Evolutionary conservation across 2,113 vertebrate species (phyloP).

Genomic region (Tichodroma muraria): DNA sequence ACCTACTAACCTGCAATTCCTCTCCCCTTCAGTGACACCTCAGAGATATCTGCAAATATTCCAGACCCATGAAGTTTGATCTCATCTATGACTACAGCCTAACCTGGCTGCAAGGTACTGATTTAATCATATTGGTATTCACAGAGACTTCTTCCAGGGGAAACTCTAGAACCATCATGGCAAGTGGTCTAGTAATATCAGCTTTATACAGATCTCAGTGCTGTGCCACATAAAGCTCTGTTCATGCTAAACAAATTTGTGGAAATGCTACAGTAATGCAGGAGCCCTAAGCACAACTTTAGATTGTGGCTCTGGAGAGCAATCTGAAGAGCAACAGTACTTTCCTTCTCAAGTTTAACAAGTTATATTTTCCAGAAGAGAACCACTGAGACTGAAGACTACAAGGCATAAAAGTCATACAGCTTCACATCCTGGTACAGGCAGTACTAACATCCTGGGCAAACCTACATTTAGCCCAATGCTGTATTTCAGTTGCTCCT

Average conservation of each 20-base stretch:
- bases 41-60: not conserved
- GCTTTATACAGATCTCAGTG: not conserved
- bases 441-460: not conserved
- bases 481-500: not conserved
- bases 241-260: not conserved
- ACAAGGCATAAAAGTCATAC: not conserved
- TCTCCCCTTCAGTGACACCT: not conserved
- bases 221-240: not conserved
- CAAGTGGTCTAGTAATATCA: not conserved
- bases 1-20: not conserved
- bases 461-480: not conserved
- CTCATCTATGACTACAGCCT: not conserved
- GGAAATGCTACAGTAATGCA: not conserved
- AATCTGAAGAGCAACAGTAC: not conserved
- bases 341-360: not conserved
- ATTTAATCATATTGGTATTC: not conserved
- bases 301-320: not conserved
- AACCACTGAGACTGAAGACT: not conserved
- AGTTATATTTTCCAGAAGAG: not conserved
- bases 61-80: not conserved
- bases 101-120: not conserved
- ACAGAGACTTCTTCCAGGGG: not conserved
- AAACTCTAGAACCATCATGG: not conserved
- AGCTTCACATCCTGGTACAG: not conserved
- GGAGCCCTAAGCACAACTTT: not conserved